Evolutionary conservation across 2,113 vertebrate species (phyloP).

Genomic region (Ovibos moschatus): DNA sequence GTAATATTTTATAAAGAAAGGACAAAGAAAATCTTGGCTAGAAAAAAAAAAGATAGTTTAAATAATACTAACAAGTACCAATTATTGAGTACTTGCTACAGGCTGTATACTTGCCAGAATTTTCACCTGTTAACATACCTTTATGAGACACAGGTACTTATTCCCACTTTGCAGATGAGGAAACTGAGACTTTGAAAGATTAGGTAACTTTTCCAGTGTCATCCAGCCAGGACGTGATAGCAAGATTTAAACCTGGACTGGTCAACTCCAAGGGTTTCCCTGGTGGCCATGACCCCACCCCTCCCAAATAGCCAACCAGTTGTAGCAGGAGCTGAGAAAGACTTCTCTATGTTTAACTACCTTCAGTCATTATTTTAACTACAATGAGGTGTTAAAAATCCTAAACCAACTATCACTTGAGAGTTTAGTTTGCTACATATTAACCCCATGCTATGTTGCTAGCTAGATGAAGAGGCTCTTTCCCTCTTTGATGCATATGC

Average conservation of each 20-base stretch:
- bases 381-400: not conserved
- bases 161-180: not conserved
- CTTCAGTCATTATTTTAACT: not conserved
- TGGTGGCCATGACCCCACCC: no score
- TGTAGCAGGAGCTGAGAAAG: not conserved
- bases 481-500: not conserved
- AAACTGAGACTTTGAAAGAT: conserved; percentile 21
- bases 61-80: not conserved
- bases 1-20: not conserved
- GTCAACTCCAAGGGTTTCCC: not conserved
- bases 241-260: not conserved
- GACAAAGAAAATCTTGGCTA: not conserved
- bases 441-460: not conserved
- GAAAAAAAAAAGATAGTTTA: not conserved
- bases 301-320: not conserved
- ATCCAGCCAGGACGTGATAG: not conserved
- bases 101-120: not conserved
- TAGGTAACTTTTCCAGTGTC: not conserved
- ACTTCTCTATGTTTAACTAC: not conserved
- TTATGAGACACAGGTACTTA: not conserved
- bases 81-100: not conserved
- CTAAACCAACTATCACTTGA: not conserved
- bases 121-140: not conserved
- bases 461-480: not conserved
- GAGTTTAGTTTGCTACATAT: not conserved